phyloP scores from a whole-genome alignment of 1,140 invertebrate genomes.

The Eumaeus atala region DNA sequence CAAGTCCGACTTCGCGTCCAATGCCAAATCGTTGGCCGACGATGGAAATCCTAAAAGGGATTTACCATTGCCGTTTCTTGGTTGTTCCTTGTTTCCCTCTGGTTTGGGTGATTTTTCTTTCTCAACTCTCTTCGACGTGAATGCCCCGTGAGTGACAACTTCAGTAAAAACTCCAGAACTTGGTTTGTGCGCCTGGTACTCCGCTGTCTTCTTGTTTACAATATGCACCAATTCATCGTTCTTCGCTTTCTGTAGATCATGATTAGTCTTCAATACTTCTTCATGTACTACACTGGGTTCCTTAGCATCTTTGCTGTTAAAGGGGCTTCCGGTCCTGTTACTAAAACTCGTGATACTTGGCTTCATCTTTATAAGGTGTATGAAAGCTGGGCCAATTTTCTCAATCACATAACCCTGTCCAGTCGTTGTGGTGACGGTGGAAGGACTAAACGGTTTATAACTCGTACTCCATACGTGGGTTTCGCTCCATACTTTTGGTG shows the following conservation, averaged over 20 bases:
- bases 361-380: conserved; percentile 38
- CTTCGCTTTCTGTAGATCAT: conserved; percentile 54
- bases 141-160: conserved; percentile 59
- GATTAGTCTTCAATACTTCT: conserved; percentile 46
- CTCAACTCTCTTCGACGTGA: conserved; percentile 42
- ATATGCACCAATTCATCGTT: conserved; percentile 56
- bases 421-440: conserved; percentile 38
- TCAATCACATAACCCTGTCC: conserved; percentile 47
- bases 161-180: conserved; percentile 62
- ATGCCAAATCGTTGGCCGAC: conserved; percentile 61
- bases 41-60: conserved; percentile 60
- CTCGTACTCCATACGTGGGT: conserved; percentile 46
- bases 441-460: conserved; percentile 44
- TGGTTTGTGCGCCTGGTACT: conserved; percentile 59
- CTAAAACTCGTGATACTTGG: conserved; percentile 54
- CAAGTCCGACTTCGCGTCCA: conserved; percentile 62
- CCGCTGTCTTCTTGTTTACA: conserved; percentile 57
- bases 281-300: conserved; percentile 38
- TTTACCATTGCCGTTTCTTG: conserved; percentile 41
- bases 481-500: conserved; percentile 69
- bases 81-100: conserved; percentile 23
- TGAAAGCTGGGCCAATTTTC: conserved; percentile 22
- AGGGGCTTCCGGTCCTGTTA: conserved; percentile 58
- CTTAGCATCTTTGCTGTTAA: conserved; percentile 32
- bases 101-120: conserved; percentile 38